Base-by-base conservation (phyloP, 2,113 vertebrate genomes). In the Leptobrachium leishanense region DNA sequence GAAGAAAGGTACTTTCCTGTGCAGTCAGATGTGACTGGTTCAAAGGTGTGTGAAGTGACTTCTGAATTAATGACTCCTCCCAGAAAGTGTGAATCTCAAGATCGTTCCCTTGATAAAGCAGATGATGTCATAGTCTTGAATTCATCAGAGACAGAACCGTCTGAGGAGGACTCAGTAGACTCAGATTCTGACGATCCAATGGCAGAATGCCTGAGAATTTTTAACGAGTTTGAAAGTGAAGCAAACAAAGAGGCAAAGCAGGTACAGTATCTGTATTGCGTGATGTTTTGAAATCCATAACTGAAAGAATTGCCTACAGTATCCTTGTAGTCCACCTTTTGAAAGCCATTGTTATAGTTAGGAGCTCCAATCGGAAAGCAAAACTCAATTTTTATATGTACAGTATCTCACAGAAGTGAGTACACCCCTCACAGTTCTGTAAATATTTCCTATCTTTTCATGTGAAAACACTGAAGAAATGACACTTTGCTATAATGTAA, bases 141-240 rank as follows among this genome's bases (percentile, higher is more conserved):
- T 59, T 76, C 83, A 1, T 46, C 83, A 5, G 12, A 42, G 15
- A 9, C 6, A 0, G 42, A 63, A 1, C 0, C 0, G 50, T 9
- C 55, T 55, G 59, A 62, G 2, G 77, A 78, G 9, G 78, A 81
- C 15, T 64, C 31, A 2, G 12, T 71, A 6, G 0, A 2, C 39
- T 86, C 71, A 6, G 75, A 81, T 50, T 93, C 91, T 0, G 92
- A 93, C 54, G 90, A 92, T 78, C 85, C 91, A 2, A 84, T 90
- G 85, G 92, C 95, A 72, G 92, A 95, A 75, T 92, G 93, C 81
- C 88, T 88, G 84, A 83, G 75, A 73, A 93, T 94, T 86, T 95
- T 95, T 81, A 89, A 71, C 6, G 82, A 87, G 12, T 84, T 81
- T 74, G 64, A 74, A 53, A 77, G 6, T 74, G 68, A 86, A 79